These are phyloP conservation scores for Dendrolimus kikuchii DNA, from an alignment of 1,140 invertebrate genomes.

Conservation along the genomic window DNA sequence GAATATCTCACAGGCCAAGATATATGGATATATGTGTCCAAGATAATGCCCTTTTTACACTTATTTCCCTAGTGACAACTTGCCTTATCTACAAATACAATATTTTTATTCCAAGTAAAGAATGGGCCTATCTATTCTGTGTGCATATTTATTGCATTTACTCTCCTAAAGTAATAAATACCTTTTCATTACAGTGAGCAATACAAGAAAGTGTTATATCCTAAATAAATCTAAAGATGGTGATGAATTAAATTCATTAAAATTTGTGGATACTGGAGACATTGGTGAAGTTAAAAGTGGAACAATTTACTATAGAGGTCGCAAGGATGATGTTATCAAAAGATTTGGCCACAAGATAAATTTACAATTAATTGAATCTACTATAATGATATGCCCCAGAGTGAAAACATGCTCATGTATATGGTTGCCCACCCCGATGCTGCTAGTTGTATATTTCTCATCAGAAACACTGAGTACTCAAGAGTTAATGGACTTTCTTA, in stretches of 20 bases:
- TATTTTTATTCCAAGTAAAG: too few species aligned
- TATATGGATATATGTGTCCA: too few species aligned
- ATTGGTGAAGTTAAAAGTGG: conserved; percentile 71
- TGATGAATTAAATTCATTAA: conserved; percentile 41
- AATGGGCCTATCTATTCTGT: too few species aligned
- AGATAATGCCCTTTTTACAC: too few species aligned
- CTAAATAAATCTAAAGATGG: conserved; percentile 66
- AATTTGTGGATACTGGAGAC: conserved; percentile 81
- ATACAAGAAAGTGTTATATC: conserved; percentile 75
- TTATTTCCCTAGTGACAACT: too few species aligned
- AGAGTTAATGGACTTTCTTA: conserved; percentile 54
- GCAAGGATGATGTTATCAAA: conserved; percentile 81
- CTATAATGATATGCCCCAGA: conserved; percentile 55
- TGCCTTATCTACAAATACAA: too few species aligned
- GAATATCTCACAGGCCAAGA: too few species aligned
- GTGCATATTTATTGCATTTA: background rate
- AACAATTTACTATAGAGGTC: conserved; percentile 76
- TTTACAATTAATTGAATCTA: conserved; percentile 74
- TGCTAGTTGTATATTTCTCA: conserved; percentile 71
- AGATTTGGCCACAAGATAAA: conserved; percentile 81
- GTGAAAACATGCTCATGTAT: conserved; percentile 69
- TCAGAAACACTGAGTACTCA: conserved; percentile 47
- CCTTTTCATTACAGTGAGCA: conserved; percentile 72
- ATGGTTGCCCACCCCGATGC: conserved; percentile 65
- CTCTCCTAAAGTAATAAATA: background rate